Conservation (phyloP, 2,797 vertebrate species). For the Eptatretus atami region DNA sequence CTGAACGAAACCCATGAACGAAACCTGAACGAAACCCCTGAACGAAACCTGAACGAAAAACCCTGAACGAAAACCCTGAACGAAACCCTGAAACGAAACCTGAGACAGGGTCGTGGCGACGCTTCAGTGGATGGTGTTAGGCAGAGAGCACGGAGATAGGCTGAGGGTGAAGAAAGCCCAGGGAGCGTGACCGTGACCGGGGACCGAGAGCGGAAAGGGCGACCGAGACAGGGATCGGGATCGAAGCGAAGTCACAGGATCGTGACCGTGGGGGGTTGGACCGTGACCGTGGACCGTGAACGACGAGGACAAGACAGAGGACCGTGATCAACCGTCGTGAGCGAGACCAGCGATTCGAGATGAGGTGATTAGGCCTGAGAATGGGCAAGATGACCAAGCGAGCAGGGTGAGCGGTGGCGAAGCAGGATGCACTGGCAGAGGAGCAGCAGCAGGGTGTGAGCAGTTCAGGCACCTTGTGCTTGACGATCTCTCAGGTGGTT, state of each 20-base stretch:
- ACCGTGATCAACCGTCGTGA: constrained; percentile 14
- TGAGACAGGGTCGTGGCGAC: no score
- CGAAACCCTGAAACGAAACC: no score
- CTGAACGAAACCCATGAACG: no score
- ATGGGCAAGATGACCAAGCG: constrained; percentile 17
- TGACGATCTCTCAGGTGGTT: constrained; percentile 32
- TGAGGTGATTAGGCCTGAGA: constrained; percentile 18
- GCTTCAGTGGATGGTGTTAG: no score
- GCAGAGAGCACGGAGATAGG: no score
- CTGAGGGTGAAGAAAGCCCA: no score
- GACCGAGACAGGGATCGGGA: constrained; percentile 38
- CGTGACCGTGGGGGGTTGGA: constrained; percentile 12
- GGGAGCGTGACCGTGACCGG: neutral
- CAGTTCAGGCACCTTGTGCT: constrained; percentile 27
- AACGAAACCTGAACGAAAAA: no score
- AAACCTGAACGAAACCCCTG: no score
- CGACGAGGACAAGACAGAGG: constrained; percentile 13
- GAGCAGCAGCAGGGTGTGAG: constrained; percentile 35
- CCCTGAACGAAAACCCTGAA: no score
- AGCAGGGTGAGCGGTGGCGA: constrained; percentile 15
- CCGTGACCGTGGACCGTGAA: constrained; percentile 17
- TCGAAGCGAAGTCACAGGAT: constrained; percentile 11
- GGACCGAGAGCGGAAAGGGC: constrained; percentile 1
- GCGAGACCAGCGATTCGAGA: constrained; percentile 18
- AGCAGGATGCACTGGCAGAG: constrained; percentile 27